A percentile compares a stretch with the other conserved stretches of the same genome.
Evolutionary conservation across 2,888 invertebrate species (phyloP).

Genomic region (Esperia sulphurella): DNA sequence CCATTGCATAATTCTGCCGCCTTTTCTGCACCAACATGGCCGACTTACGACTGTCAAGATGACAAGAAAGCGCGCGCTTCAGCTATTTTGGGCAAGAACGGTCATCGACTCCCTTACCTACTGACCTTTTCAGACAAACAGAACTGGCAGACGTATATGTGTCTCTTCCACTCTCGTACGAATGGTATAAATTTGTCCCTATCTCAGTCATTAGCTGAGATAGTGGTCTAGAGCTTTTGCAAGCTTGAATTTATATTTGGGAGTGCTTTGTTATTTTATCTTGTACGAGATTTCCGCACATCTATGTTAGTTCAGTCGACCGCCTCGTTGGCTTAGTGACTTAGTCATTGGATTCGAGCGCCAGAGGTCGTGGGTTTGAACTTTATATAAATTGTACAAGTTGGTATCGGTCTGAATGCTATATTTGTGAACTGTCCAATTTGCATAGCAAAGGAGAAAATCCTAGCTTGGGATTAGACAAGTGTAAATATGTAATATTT

Average conservation of each 20-base stretch:
- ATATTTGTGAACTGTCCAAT: too few species aligned
- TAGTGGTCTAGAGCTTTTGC: neutral
- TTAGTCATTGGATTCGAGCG: too few species aligned
- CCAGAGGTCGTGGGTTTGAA: too few species aligned
- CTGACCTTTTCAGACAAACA: conserved; percentile 27
- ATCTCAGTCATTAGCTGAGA: conserved; percentile 6
- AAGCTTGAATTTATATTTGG: neutral
- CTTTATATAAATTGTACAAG: too few species aligned
- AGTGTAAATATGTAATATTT: too few species aligned
- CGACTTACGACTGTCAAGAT: conserved; percentile 18
- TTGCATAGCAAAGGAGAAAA: too few species aligned
- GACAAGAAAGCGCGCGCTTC: conserved; percentile 20
- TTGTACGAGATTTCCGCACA: too few species aligned
- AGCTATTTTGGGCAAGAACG: conserved; percentile 46
- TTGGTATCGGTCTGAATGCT: too few species aligned
- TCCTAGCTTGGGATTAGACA: too few species aligned
- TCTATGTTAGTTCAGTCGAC: neutral
- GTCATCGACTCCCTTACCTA: conserved; percentile 28
- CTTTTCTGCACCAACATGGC: neutral
- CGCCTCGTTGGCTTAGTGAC: too few species aligned
- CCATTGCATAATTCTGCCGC: neutral
- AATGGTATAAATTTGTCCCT: conserved; percentile 4
- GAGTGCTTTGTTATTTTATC: neutral
- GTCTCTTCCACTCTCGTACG: conserved; percentile 42
- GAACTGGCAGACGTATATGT: conserved; percentile 18